Percentiles rank a stretch among this genome's conserved stretches.
Evolutionary conservation across 1,140 invertebrate genomes (phyloP).

Genomic region (Paraescarpia echinospica): DNA sequence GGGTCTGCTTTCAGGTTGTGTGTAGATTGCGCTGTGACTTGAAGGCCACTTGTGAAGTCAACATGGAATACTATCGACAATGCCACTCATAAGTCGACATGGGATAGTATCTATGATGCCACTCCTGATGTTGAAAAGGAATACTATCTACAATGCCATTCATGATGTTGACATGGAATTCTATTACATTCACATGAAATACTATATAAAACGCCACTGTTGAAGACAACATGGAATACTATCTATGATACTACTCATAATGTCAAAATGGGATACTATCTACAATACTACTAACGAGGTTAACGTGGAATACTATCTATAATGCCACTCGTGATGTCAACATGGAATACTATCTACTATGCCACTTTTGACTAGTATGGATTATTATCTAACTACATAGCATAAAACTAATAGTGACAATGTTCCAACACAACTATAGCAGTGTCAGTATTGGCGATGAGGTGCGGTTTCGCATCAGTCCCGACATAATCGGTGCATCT

Average conservation of each 20-base stretch:
- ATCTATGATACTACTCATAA: too few relatives aligned
- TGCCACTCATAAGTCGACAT: background rate
- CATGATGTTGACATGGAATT: too few relatives aligned
- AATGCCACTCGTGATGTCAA: background rate
- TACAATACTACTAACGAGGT: background rate
- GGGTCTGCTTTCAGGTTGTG: background rate
- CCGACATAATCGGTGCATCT: background rate
- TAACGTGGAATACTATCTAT: background rate
- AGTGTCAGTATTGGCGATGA: conserved; percentile 11
- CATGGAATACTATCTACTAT: background rate
- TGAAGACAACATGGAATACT: too few relatives aligned
- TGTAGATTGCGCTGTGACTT: background rate
- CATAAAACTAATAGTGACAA: background rate
- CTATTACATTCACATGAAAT: too few relatives aligned
- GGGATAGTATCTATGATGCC: background rate
- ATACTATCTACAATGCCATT: too few relatives aligned
- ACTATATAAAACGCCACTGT: too few relatives aligned
- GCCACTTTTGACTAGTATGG: background rate
- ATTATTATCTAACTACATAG: background rate
- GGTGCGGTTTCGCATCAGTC: conserved; percentile 22
- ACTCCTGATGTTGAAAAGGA: background rate
- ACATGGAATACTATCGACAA: background rate
- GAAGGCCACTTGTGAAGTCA: background rate
- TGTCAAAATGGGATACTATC: background rate
- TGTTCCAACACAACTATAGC: background rate